Conservation (phyloP, 2,888 invertebrate species). For the Rhimphoctona megacephalus region DNA sequence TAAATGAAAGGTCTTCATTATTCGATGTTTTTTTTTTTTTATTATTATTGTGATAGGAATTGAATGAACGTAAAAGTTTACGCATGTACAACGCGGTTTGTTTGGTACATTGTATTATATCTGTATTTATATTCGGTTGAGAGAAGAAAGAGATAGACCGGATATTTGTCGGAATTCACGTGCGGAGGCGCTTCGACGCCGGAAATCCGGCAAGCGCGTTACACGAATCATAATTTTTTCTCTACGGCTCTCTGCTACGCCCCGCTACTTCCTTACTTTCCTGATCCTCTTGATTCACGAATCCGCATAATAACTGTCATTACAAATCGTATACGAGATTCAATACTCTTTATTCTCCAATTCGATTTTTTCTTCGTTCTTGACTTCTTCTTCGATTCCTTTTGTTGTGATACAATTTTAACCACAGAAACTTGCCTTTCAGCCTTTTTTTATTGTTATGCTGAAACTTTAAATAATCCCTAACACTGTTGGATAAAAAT, state of each 20-base stretch:
- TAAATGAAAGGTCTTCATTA: neutral
- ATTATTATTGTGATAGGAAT: slow-evolving; percentile 3
- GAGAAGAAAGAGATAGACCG: slow-evolving; percentile 1
- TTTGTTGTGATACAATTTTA: neutral
- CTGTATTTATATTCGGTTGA: slow-evolving; percentile 4
- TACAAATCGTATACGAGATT: neutral
- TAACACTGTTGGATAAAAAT: neutral
- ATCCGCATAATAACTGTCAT: slow-evolving; percentile 6
- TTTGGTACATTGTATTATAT: neutral
- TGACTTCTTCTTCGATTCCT: neutral
- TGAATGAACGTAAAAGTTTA: slow-evolving; percentile 28
- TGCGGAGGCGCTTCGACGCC: slow-evolving; percentile 73
- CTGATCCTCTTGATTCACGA: neutral
- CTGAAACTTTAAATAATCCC: neutral
- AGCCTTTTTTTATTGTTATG: neutral
- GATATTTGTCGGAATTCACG: slow-evolving; percentile 53
- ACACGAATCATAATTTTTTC: slow-evolving; percentile 78
- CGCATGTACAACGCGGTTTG: neutral
- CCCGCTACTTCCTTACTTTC: slow-evolving; percentile 8
- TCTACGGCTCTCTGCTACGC: slow-evolving; percentile 24
- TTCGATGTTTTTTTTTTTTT: neutral
- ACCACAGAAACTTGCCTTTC: neutral
- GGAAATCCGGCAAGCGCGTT: slow-evolving; percentile 80
- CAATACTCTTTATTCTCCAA: neutral
- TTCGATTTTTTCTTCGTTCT: neutral